These are phyloP conservation scores for Serripes groenlandicus DNA, from an alignment of 2,888 invertebrate species.

Conservation along the genomic window DNA sequence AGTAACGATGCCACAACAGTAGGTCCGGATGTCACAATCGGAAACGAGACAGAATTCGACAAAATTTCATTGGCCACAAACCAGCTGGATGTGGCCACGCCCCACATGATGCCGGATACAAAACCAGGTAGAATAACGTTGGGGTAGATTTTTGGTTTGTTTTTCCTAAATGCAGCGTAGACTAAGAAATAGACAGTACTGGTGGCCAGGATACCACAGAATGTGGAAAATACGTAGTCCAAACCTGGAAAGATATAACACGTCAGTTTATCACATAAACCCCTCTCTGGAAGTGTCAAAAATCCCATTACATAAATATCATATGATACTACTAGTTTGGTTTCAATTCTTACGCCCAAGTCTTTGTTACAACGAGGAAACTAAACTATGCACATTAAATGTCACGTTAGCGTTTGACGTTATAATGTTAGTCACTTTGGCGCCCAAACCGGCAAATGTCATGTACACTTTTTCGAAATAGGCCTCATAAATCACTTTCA, in stretches of 20 bases:
- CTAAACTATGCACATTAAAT: no score
- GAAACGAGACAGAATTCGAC: constrained; percentile 87
- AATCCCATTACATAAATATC: no score
- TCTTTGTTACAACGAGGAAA: no score
- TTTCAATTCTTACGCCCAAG: no score
- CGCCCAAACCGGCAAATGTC: no score
- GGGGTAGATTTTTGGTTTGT: constrained; percentile 86
- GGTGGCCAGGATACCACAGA: constrained; percentile 86
- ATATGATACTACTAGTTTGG: no score
- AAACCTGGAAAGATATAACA: constrained; percentile 85
- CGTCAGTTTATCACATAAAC: no score
- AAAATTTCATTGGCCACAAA: constrained; percentile 87
- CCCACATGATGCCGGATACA: constrained; percentile 87
- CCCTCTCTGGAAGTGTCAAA: no score
- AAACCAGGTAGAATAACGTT: constrained; percentile 86
- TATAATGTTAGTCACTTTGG: no score
- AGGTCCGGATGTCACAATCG: constrained; percentile 87
- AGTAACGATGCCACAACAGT: constrained; percentile 86
- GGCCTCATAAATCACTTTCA: no score
- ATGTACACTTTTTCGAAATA: no score
- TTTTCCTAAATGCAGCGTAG: constrained; percentile 85
- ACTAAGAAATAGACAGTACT: constrained; percentile 86
- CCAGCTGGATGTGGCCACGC: constrained; percentile 86
- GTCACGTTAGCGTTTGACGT: no score
- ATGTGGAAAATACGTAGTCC: constrained; percentile 87